Conservation (phyloP, 2,113 vertebrate species). For the Fulmarus glacialis region DNA sequence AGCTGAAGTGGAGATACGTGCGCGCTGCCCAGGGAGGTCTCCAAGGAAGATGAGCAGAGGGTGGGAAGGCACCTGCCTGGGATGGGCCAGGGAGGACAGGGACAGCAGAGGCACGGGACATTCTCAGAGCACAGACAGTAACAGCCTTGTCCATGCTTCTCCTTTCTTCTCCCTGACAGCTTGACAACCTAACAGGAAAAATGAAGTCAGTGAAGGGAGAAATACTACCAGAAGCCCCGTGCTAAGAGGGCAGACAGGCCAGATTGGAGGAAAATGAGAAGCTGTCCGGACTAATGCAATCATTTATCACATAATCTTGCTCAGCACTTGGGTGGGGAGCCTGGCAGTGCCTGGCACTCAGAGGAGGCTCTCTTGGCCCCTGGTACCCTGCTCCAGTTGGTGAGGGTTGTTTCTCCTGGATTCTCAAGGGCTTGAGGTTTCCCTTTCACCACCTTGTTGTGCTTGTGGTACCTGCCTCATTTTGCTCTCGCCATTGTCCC, state of each 20-base stretch:
- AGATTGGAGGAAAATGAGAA: constrained; percentile 75
- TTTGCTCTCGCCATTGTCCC: rapidly evolving
- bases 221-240: constrained; percentile 71
- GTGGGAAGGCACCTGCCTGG: background rate
- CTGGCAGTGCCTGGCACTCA: constrained; percentile 24
- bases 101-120: background rate
- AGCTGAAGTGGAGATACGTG: background rate
- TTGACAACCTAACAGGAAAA: constrained; percentile 71
- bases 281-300: constrained; percentile 73
- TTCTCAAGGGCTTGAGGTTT: background rate
- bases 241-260: constrained; percentile 75
- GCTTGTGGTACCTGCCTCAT: background rate
- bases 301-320: constrained; percentile 73
- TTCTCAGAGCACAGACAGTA: background rate
- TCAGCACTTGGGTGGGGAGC: constrained; percentile 22
- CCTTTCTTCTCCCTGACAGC: constrained; percentile 57
- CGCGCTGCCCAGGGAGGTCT: background rate
- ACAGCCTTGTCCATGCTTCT: constrained; percentile 18
- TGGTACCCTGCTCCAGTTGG: background rate
- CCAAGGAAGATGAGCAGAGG: background rate
- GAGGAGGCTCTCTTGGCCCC: background rate
- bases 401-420: background rate
- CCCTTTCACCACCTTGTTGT: background rate
- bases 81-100: background rate
- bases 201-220: constrained; percentile 71